A percentile compares a stretch with the other conserved stretches of the same genome.
Evolutionary conservation across 1,140 invertebrate genomes (phyloP).

Genomic region (Tachypleus tridentatus): DNA sequence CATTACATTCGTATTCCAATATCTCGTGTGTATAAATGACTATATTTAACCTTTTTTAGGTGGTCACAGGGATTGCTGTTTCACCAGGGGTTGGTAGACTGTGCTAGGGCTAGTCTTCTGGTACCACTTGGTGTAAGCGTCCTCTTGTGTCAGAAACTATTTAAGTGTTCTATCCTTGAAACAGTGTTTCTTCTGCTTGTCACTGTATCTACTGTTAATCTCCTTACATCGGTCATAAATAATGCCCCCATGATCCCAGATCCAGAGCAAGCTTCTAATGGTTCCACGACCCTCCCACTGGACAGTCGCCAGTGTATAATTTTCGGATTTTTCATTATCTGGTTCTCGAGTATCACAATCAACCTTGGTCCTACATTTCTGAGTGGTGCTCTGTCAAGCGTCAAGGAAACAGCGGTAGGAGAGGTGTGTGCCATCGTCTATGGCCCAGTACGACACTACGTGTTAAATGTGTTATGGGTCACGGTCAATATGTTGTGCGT

Average conservation of each 20-base stretch:
- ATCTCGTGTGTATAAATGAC: no score
- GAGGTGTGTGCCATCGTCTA: constrained; percentile 62
- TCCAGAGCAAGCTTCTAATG: constrained; percentile 9
- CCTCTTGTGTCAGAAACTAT: constrained; percentile 64
- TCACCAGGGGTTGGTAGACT: constrained; percentile 74
- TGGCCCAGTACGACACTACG: constrained; percentile 65
- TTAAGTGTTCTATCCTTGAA: constrained; percentile 77
- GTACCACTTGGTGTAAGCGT: constrained; percentile 69
- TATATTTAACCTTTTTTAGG: constrained; percentile 38
- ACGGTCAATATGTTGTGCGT: constrained; percentile 75
- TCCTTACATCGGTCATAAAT: constrained; percentile 77
- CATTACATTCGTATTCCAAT: no score
- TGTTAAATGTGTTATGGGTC: constrained; percentile 80
- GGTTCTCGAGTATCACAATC: constrained; percentile 68
- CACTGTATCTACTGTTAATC: constrained; percentile 79
- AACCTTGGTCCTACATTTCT: constrained; percentile 83
- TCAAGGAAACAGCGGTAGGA: constrained; percentile 27
- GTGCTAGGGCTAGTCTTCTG: constrained; percentile 62
- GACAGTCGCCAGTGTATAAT: constrained; percentile 75
- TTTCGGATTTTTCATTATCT: constrained; percentile 85
- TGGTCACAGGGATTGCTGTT: constrained; percentile 79
- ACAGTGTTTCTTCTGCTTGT: constrained; percentile 77
- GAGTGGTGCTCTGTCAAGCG: constrained; percentile 63
- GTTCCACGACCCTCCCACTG: constrained; percentile 45
- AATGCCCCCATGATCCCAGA: constrained; percentile 74